These are phyloP conservation scores for Ceratotherium simum DNA, from an alignment of 2,113 vertebrate genomes.

Conservation along the genomic window DNA sequence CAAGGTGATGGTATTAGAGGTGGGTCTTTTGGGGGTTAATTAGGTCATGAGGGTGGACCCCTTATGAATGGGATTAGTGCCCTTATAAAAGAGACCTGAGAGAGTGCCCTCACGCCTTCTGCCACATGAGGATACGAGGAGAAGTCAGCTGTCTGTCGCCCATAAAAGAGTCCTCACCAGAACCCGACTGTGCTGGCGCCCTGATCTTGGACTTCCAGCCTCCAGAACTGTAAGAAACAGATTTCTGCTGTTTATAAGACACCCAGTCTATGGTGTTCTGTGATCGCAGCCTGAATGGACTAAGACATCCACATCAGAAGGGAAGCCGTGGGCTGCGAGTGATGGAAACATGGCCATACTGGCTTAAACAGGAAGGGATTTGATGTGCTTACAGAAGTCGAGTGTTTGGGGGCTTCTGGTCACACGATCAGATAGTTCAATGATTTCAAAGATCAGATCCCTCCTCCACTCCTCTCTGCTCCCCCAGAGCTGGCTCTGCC, in stretches of 20 bases:
- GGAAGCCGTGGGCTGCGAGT: not conserved
- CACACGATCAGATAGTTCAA: fast-evolving
- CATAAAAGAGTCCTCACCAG: not conserved
- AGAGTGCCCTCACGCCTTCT: not conserved
- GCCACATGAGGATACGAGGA: not conserved
- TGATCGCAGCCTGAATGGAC: not conserved
- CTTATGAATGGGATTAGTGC: not conserved
- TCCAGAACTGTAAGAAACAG: not conserved
- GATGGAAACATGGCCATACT: not conserved
- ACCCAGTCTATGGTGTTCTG: not conserved
- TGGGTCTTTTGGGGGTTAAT: no score
- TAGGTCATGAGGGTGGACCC: not conserved
- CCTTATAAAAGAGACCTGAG: not conserved
- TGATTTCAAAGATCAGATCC: not conserved
- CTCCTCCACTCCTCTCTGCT: not conserved
- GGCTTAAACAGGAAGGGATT: not conserved
- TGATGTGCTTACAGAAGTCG: not conserved
- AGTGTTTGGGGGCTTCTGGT: not conserved
- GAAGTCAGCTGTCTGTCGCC: not conserved
- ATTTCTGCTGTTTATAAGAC: not conserved
- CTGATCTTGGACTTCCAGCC: not conserved
- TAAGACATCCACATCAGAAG: not conserved
- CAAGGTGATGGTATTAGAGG: no score
- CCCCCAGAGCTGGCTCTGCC: not conserved
- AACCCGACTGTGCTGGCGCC: not conserved